Evolutionary conservation across 1,140 invertebrate genomes (phyloP), one percentile per base, ranked within the genome.

Genomic region (Papilio polytes): DNA sequence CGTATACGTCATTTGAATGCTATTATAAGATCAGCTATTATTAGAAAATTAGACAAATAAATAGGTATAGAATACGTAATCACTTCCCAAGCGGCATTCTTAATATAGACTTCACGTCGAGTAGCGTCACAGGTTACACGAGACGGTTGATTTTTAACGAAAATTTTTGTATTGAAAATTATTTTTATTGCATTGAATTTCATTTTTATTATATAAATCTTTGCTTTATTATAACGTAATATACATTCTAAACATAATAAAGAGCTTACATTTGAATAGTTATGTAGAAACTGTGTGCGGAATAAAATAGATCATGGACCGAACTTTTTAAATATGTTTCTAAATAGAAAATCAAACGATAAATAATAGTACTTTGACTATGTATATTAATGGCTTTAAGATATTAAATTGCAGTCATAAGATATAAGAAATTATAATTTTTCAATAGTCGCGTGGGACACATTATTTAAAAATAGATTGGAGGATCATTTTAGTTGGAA

Each of bases 31-130:
- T 73, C 48, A 79, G 78, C 85, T 89, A 88, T 89, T 85, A 87
- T 89, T 88, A 87, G 87, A 85, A 81, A 84, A 88, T 86, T 89
- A 87, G 85, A 87, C 86, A 88, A 87, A 77, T 77, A 53, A 77
- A 77, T 77, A 77, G 26, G 86, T 87, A 86, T 70, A 70, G 22
- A 31, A 15, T 86, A 85, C 84, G 83, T 87, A 87, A 86, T 84
- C 86, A 90, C 83, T 85, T 82, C 82, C 81, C 83, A 84, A 86
- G 76, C 74, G 72, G 74, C 80, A 66, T 80, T 84, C 80, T 86
- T 86, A 82, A 80, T 85, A 74, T 86, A 84, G 81, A 84, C 70
- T 56, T 36, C 74, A 77, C 46, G 74, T 51, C n/a, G 74, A 77
- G 26, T 36, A 7, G 46, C 66, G 82, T 53, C 80, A 48, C 83